A percentile compares a stretch with the other conserved stretches of the same genome.
phyloP scores from a whole-genome alignment of 1,140 invertebrate species.

The Pseudobourletiella spinata region DNA sequence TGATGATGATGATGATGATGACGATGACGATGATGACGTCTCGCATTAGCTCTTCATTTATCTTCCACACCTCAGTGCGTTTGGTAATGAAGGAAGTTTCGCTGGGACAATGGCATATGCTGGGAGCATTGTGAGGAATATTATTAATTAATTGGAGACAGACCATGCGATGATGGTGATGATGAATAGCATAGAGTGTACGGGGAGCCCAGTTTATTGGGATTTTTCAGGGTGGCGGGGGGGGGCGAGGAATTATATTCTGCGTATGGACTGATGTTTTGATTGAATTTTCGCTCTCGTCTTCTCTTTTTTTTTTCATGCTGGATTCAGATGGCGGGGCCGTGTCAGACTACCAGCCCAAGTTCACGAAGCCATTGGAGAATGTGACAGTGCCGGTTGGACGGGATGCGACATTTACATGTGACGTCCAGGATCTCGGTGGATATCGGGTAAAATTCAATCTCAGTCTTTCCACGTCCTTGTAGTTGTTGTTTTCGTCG shows the following conservation, averaged over 20 bases:
- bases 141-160: too few species aligned
- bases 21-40: not conserved
- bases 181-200: too few species aligned
- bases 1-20: too few species aligned
- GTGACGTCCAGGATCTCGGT: conserved; percentile 74
- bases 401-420: conserved; percentile 76
- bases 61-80: conserved; percentile 11
- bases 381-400: conserved; percentile 77
- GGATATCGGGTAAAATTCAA: conserved; percentile 65
- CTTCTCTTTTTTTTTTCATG: too few species aligned
- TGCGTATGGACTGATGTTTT: too few species aligned
- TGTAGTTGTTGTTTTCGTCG: not conserved
- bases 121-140: too few species aligned
- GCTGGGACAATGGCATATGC: too few species aligned
- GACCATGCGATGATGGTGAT: too few species aligned
- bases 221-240: too few species aligned
- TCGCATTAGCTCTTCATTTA: conserved; percentile 12
- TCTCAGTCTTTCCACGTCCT: not conserved
- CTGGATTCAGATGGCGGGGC: conserved; percentile 33
- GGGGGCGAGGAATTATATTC: too few species aligned
- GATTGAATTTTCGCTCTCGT: too few species aligned
- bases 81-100: conserved; percentile 13
- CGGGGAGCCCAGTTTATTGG: too few species aligned
- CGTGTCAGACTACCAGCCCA: conserved; percentile 57
- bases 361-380: conserved; percentile 67